phyloP scores from a whole-genome alignment of 2,888 invertebrate species.

The Polyommatus iphigenia region DNA sequence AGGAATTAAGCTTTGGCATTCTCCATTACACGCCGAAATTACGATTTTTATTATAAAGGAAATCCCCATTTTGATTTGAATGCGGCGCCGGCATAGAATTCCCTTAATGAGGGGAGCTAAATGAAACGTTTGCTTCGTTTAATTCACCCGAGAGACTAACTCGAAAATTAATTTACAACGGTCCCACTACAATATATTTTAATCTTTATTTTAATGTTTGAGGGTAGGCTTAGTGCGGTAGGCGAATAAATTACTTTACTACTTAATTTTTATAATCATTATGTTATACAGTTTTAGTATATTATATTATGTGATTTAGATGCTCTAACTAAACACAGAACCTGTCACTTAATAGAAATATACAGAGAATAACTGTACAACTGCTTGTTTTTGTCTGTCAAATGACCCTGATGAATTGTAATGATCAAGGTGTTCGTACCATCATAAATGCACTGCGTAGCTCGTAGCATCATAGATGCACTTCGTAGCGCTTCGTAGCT shows the following conservation, averaged over 20 bases:
- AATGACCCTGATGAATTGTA: too few relatives aligned
- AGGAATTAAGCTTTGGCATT: not conserved
- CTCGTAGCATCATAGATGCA: too few relatives aligned
- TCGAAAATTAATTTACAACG: constrained; percentile 39
- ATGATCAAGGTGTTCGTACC: too few relatives aligned
- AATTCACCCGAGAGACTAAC: constrained; percentile 38
- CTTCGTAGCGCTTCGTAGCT: too few relatives aligned
- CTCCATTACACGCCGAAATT: constrained; percentile 25
- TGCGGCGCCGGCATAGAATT: constrained; percentile 36
- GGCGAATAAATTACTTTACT: not conserved
- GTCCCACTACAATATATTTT: constrained; percentile 18
- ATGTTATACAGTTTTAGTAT: not conserved
- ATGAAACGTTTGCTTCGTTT: constrained; percentile 39
- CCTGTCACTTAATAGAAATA: too few relatives aligned
- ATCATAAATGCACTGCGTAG: too few relatives aligned
- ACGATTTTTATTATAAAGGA: constrained; percentile 1
- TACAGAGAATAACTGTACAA: too few relatives aligned
- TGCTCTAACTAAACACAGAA: too few relatives aligned
- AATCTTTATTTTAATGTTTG: constrained; percentile 3
- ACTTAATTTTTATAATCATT: not conserved
- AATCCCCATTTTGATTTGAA: constrained; percentile 29
- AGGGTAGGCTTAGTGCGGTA: not conserved
- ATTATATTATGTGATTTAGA: not conserved
- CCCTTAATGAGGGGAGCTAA: constrained; percentile 38
- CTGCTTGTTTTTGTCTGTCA: too few relatives aligned